phyloP scores from a whole-genome alignment of 2,797 vertebrate genomes.

The Arctocebus calabarensis region DNA sequence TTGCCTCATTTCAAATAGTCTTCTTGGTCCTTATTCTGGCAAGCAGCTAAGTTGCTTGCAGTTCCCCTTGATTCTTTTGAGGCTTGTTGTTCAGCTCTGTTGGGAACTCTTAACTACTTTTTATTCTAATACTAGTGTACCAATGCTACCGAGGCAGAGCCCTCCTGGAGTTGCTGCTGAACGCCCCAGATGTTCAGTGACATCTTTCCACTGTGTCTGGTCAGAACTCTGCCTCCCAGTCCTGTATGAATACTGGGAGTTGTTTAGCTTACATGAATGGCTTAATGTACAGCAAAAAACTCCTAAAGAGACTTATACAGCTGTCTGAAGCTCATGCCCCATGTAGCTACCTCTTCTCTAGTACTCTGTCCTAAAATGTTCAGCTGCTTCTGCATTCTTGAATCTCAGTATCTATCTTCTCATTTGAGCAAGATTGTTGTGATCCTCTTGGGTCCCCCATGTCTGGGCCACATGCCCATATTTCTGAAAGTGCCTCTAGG shows the following conservation, averaged over 20 bases:
- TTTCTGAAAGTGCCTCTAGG: neutral
- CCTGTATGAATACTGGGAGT: neutral
- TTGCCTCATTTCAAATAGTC: neutral
- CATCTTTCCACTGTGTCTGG: neutral
- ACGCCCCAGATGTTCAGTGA: neutral
- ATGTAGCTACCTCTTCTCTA: neutral
- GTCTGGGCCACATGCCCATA: accelerated
- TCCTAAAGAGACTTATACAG: neutral
- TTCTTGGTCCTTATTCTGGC: neutral
- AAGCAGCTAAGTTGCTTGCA: neutral
- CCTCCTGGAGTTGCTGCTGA: neutral
- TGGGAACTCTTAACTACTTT: neutral
- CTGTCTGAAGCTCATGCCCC: neutral
- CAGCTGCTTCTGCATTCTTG: neutral
- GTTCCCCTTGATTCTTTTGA: neutral
- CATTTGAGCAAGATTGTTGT: neutral
- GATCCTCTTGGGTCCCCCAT: neutral
- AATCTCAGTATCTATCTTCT: neutral
- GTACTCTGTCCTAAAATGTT: neutral
- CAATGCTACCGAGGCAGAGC: accelerated
- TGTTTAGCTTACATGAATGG: neutral
- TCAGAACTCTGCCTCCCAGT: neutral
- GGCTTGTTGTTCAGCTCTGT: neutral
- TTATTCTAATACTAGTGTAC: neutral
- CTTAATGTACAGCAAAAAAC: neutral